Evolutionary conservation across 1,140 invertebrate species (phyloP).

Genomic region (Brachionus calyciflorus): DNA sequence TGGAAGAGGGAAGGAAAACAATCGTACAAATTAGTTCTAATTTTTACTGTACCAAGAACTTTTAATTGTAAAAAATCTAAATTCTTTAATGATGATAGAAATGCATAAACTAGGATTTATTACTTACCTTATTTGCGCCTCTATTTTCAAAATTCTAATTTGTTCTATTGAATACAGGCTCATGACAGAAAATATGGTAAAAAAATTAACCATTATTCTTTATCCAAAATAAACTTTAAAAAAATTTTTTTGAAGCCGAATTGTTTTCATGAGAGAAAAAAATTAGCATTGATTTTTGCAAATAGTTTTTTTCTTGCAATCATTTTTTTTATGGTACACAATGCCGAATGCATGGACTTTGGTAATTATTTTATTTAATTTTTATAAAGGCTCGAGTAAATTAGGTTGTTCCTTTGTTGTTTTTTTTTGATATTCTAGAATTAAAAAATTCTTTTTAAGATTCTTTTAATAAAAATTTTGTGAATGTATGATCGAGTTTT

Average conservation of each 20-base stretch:
- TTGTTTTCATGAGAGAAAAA: background rate
- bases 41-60: too few species aligned
- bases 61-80: too few species aligned
- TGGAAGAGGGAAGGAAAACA: too few species aligned
- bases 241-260: constrained; percentile 6
- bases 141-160: background rate
- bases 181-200: constrained; percentile 31
- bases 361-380: background rate
- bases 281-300: background rate
- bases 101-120: constrained; percentile 29
- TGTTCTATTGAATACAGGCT: constrained; percentile 16
- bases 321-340: constrained; percentile 1
- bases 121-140: constrained; percentile 6
- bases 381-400: background rate
- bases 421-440: too few species aligned
- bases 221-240: background rate
- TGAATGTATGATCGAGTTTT: too few species aligned
- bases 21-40: too few species aligned
- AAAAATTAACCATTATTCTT: background rate
- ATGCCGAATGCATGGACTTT: constrained; percentile 2
- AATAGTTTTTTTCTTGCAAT: background rate
- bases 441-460: too few species aligned
- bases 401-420: too few species aligned
- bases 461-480: too few species aligned
- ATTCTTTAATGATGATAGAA: too few species aligned